A percentile compares a stretch with the other conserved stretches of the same genome.
phyloP scores from a whole-genome alignment of 2,113 vertebrate species.

The Protomyctophum bolini region DNA sequence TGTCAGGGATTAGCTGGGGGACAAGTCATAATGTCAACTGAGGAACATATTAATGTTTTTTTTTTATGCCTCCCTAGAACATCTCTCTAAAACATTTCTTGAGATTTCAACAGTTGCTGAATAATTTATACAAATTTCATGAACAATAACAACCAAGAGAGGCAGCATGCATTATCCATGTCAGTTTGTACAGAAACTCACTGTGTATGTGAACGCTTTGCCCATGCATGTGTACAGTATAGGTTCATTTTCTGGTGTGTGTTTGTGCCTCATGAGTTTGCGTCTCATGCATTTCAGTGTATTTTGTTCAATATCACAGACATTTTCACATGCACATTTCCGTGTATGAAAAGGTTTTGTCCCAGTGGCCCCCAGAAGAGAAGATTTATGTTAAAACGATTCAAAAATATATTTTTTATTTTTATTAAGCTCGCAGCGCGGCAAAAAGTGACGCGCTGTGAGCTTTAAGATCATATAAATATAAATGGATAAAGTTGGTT shows the following conservation, averaged over 20 bases:
- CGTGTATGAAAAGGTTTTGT: too few relatives aligned
- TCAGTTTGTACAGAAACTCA: slow-evolving; percentile 38
- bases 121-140: slow-evolving; percentile 70
- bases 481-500: too few relatives aligned
- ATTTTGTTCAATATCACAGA: slow-evolving; percentile 26
- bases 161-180: slow-evolving; percentile 64
- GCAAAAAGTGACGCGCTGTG: too few relatives aligned
- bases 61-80: slow-evolving; percentile 58
- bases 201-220: slow-evolving; percentile 22
- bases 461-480: too few relatives aligned
- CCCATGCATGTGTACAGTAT: slow-evolving; percentile 3
- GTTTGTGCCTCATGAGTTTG: neutral
- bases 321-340: too few relatives aligned
- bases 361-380: too few relatives aligned
- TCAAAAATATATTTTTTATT: neutral
- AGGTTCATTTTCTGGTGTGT: slow-evolving; percentile 20
- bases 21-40: slow-evolving; percentile 46
- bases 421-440: neutral
- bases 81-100: slow-evolving; percentile 64
- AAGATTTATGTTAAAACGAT: too few relatives aligned
- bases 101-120: slow-evolving; percentile 61
- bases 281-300: neutral
- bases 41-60: slow-evolving; percentile 59
- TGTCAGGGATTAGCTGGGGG: slow-evolving; percentile 39
- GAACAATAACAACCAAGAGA: slow-evolving; percentile 62